Evolutionary conservation across 1,140 invertebrate species (phyloP), one percentile per base, ranked within the genome.

Genomic region (Drosophila malerkotliana): DNA sequence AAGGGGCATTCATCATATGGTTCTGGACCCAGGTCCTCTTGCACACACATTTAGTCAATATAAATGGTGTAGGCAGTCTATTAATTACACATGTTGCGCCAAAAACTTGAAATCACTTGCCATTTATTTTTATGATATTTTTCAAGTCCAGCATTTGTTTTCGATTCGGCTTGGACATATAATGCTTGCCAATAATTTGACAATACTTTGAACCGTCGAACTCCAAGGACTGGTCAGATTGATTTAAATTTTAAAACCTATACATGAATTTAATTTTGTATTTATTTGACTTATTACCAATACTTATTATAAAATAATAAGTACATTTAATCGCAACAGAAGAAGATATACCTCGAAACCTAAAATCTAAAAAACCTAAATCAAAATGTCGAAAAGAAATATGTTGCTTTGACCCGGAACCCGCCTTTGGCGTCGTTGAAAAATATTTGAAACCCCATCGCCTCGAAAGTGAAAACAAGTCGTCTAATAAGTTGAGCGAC

Each of bases 41-140:
- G 10, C 39, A 5, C 7, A 24, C 18, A 26, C 15, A 37, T 30
- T 10, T 12, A 55, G 41, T 53, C 49, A 28, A 14, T 32, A 3
- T 21, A 44, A 18, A 44, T 12, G 14, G 34, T 45, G 14, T 26
- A 24, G 45, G 8, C 21, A 88, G 82, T 88, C 82, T 87, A 87
- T 87, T 87, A 87, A 87, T 87, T 87, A 88, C 82, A 87, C 62
- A 82, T 87, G 82, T 87, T 88, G 79, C 83, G 56, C 61, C 64
- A 32, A 57, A 78, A 79, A 66, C 69, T 75, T 82, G 48, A 79
- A 88, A 82, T 88, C 66, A 72, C 51, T 78, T 68, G 77, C 82
- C 61, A 88, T 87, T 87, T 87, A 76, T 76, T 87, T 87, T 87
- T 87, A 87, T 69, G 75, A 45, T 64, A 56, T 61, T 69, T 44